A percentile compares a stretch with the other conserved stretches of the same genome.
Evolutionary conservation across 2,888 invertebrate species (phyloP).

Genomic region (Cephus rjabovi): DNA sequence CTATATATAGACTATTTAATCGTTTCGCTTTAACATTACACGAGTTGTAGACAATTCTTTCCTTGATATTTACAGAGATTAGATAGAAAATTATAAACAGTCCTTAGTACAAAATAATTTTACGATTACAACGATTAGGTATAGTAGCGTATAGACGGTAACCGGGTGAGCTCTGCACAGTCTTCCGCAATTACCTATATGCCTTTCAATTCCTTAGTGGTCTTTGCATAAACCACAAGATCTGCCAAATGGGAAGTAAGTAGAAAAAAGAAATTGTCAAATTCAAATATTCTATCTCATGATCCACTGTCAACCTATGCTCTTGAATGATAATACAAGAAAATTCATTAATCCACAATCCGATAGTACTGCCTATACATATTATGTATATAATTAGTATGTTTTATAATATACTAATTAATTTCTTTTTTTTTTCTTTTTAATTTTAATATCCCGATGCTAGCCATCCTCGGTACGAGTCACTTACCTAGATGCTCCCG

Average conservation of each 20-base stretch:
- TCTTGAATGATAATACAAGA: not conserved
- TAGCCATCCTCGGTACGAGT: not conserved
- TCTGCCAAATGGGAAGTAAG: not conserved
- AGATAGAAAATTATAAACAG: conserved; percentile 64
- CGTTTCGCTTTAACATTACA: conserved; percentile 16
- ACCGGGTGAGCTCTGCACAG: conserved; percentile 51
- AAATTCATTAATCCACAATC: not conserved
- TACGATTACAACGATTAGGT: conserved; percentile 58
- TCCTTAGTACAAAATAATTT: conserved; percentile 60
- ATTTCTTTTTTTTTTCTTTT: too few relatives aligned
- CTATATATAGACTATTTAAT: conserved; percentile 15
- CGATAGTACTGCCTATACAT: not conserved
- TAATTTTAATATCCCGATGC: not conserved
- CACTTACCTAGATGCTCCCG: not conserved
- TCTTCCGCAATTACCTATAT: conserved; percentile 39
- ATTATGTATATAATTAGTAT: not conserved
- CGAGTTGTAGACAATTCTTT: conserved; percentile 25
- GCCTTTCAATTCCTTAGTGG: conserved; percentile 37
- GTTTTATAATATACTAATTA: not conserved
- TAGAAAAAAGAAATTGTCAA: not conserved
- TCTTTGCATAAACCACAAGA: conserved; percentile 3
- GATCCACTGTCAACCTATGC: not conserved
- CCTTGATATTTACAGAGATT: conserved; percentile 58
- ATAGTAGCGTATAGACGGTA: conserved; percentile 53
- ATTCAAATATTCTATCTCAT: not conserved